These are phyloP conservation scores for Dermolepida albohirtum DNA, from an alignment of 2,888 invertebrate genomes.

Conservation along the genomic window DNA sequence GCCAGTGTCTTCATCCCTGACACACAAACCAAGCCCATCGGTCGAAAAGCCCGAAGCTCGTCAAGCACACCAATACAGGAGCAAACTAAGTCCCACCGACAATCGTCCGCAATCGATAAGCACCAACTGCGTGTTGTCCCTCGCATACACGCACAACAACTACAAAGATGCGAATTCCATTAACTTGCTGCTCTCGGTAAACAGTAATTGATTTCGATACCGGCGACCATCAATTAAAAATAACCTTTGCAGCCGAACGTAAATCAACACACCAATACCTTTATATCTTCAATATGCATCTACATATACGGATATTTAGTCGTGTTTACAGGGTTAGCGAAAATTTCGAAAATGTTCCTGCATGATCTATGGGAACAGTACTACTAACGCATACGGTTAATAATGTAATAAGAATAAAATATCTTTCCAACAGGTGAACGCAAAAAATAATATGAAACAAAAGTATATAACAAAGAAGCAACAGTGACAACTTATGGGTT, in stretches of 20 bases:
- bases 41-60: slow-evolving; percentile 4
- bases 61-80: slow-evolving; percentile 18
- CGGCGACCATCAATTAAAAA: slow-evolving; percentile 37
- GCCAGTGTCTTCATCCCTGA: not conserved
- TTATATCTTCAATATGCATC: no score
- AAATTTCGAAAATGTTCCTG: no score
- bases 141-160: not conserved
- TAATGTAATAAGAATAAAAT: no score
- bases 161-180: slow-evolving; percentile 28
- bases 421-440: no score
- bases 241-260: slow-evolving; percentile 34
- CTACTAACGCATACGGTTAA: no score
- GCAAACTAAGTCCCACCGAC: slow-evolving; percentile 3
- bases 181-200: slow-evolving; percentile 28
- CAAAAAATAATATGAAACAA: no score
- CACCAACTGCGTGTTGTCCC: slow-evolving; percentile 16
- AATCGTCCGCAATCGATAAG: slow-evolving; percentile 25
- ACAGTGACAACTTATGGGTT: no score
- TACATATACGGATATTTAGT: no score
- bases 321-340: no score
- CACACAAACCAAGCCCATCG: slow-evolving; percentile 8
- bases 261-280: slow-evolving; percentile 22
- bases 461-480: no score
- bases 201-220: slow-evolving; percentile 36
- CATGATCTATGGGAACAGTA: no score